Evolutionary conservation across 2,113 vertebrate species (phyloP).

Genomic region (Stigmatopora argus): DNA sequence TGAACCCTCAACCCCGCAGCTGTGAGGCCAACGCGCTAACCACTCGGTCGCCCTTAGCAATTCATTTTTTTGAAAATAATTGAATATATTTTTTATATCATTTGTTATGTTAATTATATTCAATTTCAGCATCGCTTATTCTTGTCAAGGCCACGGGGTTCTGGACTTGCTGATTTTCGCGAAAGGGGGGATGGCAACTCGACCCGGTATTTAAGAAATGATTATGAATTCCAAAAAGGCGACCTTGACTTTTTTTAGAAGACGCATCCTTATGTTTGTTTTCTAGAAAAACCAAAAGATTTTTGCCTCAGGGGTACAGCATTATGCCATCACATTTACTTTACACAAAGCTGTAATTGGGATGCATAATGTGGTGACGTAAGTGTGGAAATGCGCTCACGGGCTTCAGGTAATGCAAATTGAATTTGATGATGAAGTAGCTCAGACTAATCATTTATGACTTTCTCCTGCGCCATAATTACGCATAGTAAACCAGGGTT

Average conservation of each 20-base stretch:
- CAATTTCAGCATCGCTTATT: too few relatives aligned
- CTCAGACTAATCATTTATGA: constrained; percentile 59
- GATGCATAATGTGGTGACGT: constrained; percentile 55
- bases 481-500: constrained; percentile 50
- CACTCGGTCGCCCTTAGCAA: too few relatives aligned
- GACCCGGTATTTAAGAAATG: too few relatives aligned
- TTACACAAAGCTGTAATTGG: constrained; percentile 51
- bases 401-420: constrained; percentile 61
- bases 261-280: background rate
- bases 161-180: too few relatives aligned
- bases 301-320: constrained; percentile 21
- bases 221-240: background rate
- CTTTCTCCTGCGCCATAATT: constrained; percentile 54
- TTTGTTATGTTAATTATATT: too few relatives aligned
- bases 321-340: constrained; percentile 56
- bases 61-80: too few relatives aligned
- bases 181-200: too few relatives aligned
- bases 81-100: too few relatives aligned
- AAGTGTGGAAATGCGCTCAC: constrained; percentile 58
- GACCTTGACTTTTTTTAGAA: background rate
- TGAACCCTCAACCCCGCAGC: too few relatives aligned
- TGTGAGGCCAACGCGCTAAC: too few relatives aligned
- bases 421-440: constrained; percentile 62
- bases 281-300: constrained; percentile 1
- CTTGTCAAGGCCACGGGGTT: too few relatives aligned